Conservation (phyloP, 2,113 vertebrate species). For the Saguinus imperator region DNA sequence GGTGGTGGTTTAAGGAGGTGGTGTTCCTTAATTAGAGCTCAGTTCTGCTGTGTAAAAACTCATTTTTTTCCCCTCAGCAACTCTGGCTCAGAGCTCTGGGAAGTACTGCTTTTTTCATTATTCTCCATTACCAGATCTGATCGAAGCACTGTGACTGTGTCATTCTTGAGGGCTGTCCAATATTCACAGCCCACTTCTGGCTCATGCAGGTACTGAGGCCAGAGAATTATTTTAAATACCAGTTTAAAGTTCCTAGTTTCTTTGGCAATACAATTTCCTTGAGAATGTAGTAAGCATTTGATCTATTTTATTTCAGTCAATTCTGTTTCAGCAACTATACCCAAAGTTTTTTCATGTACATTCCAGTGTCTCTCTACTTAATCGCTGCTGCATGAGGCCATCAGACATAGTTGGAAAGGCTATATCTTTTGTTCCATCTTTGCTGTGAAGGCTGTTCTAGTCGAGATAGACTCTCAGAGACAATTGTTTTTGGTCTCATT, state of each 20-base stretch:
- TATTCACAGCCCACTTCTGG: not conserved
- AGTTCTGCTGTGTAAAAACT: not conserved
- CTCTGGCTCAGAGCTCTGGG: not conserved
- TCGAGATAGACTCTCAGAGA: not conserved
- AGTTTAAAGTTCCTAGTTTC: not conserved
- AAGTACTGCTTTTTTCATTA: not conserved
- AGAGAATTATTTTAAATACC: not conserved
- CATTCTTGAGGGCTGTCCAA: not conserved
- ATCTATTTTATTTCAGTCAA: not conserved
- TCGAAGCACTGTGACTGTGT: fast-evolving
- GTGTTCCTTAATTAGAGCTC: not conserved
- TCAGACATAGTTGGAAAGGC: not conserved
- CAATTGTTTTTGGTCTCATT: not conserved
- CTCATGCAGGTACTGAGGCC: no score
- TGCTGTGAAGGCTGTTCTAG: not conserved
- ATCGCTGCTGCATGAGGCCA: not conserved
- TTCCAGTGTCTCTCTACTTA: not conserved
- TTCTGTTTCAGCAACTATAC: not conserved
- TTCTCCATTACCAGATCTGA: not conserved
- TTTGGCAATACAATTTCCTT: not conserved
- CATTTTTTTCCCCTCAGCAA: not conserved
- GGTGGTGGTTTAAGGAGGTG: not conserved
- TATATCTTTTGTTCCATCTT: not conserved
- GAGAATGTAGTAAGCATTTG: not conserved
- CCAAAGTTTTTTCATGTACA: not conserved